Evolutionary conservation across 2,113 vertebrate genomes (phyloP).

Genomic region (Myrmophylax atrothorax): DNA sequence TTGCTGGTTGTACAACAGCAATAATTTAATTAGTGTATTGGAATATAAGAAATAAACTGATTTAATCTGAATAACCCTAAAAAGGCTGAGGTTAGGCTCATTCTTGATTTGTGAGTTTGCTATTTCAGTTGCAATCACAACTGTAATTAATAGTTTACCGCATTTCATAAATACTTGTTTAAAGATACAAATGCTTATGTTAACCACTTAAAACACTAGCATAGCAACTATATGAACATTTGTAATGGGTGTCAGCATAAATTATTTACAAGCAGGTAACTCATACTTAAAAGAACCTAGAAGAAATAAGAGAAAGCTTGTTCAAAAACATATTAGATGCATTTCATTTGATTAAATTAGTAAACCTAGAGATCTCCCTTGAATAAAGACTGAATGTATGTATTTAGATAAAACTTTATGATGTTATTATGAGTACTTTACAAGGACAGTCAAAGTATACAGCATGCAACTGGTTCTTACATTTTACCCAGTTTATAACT

Average conservation of each 20-base stretch:
- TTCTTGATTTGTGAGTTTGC: neutral
- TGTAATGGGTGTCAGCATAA: neutral
- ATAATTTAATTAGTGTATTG: neutral
- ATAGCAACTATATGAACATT: neutral
- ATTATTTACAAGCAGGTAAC: neutral
- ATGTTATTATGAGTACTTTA: neutral
- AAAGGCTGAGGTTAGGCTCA: neutral
- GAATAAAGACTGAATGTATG: neutral
- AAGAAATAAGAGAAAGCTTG: neutral
- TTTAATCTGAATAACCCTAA: neutral
- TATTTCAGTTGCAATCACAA: neutral
- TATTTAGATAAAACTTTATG: neutral
- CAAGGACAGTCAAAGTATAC: neutral
- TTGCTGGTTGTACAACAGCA: neutral
- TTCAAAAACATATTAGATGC: neutral
- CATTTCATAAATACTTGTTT: neutral
- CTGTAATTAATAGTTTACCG: neutral
- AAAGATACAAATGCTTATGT: neutral
- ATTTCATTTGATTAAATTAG: neutral
- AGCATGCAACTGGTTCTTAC: neutral
- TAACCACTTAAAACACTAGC: neutral
- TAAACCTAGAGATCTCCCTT: neutral
- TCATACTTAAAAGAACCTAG: neutral
- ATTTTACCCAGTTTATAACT: neutral
- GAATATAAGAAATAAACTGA: neutral